phyloP scores from a whole-genome alignment of 1,140 invertebrate species.

The Diplogasteroides magnus region DNA sequence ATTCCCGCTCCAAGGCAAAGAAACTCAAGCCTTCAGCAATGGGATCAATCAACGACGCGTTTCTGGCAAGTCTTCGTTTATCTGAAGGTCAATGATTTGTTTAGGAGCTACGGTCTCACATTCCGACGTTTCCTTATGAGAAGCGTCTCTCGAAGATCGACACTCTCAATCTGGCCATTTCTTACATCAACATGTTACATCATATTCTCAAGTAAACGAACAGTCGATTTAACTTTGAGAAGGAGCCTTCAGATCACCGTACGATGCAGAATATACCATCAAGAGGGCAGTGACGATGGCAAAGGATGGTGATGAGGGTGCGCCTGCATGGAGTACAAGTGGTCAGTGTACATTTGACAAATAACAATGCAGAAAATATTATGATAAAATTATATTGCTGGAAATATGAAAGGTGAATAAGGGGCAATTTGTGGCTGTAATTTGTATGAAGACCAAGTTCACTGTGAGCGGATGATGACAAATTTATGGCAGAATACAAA shows the following conservation, averaged over 20 bases:
- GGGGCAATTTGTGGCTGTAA: background rate
- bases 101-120: conserved; percentile 65
- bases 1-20: too few relatives aligned
- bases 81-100: conserved; percentile 17
- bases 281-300: conserved; percentile 37
- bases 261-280: conserved; percentile 37
- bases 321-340: conserved; percentile 50
- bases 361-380: background rate
- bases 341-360: conserved; percentile 27
- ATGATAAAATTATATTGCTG: background rate
- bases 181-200: conserved; percentile 94
- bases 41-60: background rate
- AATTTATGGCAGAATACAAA: background rate
- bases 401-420: background rate
- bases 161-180: conserved; percentile 89
- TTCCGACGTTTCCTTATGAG: conserved; percentile 97
- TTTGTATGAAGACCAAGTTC: background rate
- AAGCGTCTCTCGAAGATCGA: conserved; percentile 95
- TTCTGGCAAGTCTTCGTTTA: background rate
- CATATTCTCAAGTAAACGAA: conserved; percentile 66
- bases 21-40: too few relatives aligned
- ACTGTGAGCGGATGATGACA: background rate
- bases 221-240: background rate
- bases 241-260: background rate
- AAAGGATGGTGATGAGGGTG: conserved; percentile 25